These are phyloP conservation scores for Cephalopholis sonnerati DNA, from an alignment of 2,113 vertebrate species.

Conservation along the genomic window DNA sequence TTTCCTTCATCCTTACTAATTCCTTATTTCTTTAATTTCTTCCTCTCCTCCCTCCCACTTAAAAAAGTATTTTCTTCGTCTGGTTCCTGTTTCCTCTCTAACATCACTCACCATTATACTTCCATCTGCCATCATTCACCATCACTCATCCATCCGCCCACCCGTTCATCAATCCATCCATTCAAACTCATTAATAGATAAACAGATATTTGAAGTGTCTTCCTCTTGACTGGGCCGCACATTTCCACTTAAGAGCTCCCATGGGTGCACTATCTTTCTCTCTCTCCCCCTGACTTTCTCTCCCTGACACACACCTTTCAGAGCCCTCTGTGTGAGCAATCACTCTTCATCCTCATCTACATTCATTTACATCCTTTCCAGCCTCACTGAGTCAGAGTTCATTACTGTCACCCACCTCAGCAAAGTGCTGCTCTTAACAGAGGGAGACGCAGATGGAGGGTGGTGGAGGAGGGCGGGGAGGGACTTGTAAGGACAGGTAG, in stretches of 20 bases:
- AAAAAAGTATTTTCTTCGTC: neutral
- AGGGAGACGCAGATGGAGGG: slow-evolving; percentile 27
- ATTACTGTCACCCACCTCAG: slow-evolving; percentile 55
- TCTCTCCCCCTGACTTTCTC: neutral
- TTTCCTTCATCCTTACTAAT: neutral
- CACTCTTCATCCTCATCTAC: slow-evolving; percentile 59
- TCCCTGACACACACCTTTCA: slow-evolving; percentile 41
- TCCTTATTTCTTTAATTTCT: neutral
- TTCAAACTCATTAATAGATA: slow-evolving; percentile 48
- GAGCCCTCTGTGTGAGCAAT: slow-evolving; percentile 41
- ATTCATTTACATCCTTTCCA: slow-evolving; percentile 58
- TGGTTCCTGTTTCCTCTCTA: slow-evolving; percentile 12
- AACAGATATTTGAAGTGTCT: slow-evolving; percentile 55
- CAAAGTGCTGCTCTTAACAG: slow-evolving; percentile 39
- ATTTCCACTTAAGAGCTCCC: slow-evolving; percentile 37
- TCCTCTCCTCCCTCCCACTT: neutral
- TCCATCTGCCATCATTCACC: slow-evolving; percentile 51
- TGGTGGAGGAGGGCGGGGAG: neutral
- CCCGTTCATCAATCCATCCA: slow-evolving; percentile 32
- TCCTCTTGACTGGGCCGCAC: slow-evolving; percentile 33
- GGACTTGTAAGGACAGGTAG: slow-evolving; percentile 18
- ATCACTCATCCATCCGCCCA: slow-evolving; percentile 6
- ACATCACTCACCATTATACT: slow-evolving; percentile 25
- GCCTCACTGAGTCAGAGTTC: slow-evolving; percentile 64
- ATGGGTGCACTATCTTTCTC: neutral